Conservation (phyloP, 2,888 invertebrate genomes). For the Ophioninae sp. region DNA sequence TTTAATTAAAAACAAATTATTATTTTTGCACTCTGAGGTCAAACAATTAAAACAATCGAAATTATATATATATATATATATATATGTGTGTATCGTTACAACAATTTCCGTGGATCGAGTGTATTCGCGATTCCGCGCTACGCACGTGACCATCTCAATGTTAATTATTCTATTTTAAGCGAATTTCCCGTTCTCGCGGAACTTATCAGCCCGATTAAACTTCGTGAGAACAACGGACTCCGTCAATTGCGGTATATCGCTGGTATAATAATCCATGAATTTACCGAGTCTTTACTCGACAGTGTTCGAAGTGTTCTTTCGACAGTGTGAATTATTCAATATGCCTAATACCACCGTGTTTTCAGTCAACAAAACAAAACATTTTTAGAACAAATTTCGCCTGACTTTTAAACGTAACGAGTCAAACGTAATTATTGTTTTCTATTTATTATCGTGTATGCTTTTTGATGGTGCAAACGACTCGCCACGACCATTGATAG, state of each 20-base stretch:
- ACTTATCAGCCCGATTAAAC: slow-evolving; percentile 18
- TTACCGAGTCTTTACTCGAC: neutral
- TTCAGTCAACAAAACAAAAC: neutral
- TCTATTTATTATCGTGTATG: too few species aligned
- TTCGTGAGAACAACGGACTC: slow-evolving; percentile 25
- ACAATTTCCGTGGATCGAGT: neutral
- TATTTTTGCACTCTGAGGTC: neutral
- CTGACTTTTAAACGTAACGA: too few species aligned
- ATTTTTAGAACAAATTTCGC: neutral
- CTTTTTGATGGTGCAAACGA: too few species aligned
- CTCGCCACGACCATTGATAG: too few species aligned
- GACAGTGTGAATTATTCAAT: neutral
- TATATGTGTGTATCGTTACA: too few species aligned
- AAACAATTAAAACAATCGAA: neutral
- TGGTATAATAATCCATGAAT: slow-evolving; percentile 20
- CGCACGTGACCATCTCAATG: slow-evolving; percentile 12
- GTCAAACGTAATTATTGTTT: too few species aligned
- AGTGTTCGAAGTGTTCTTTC: too few species aligned
- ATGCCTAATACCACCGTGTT: neutral
- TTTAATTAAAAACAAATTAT: neutral
- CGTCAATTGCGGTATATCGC: slow-evolving; percentile 7
- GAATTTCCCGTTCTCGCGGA: slow-evolving; percentile 13
- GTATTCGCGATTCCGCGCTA: neutral
- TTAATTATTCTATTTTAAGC: slow-evolving; percentile 32
- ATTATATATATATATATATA: too few species aligned